These are phyloP conservation scores for Edolisoma coerulescens DNA, from an alignment of 2,113 vertebrate species.

Conservation along the genomic window DNA sequence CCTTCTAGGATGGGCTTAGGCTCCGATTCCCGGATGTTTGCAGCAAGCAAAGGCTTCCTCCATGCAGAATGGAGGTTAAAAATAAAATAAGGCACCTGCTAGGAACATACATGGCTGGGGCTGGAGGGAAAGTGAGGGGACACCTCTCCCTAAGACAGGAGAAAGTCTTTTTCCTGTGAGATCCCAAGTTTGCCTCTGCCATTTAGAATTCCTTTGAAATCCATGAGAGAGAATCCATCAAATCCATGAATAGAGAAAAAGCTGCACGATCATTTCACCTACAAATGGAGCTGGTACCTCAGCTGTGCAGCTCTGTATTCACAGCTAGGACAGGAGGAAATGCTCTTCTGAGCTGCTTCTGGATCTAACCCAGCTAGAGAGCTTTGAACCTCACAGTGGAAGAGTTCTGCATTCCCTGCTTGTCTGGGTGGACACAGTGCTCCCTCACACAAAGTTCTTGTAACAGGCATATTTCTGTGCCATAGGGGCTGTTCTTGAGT, in stretches of 20 bases:
- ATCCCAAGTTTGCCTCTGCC: background rate
- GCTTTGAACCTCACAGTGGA: background rate
- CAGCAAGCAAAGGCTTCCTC: conserved; percentile 40
- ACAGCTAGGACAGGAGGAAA: background rate
- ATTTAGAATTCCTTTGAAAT: background rate
- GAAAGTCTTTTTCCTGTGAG: background rate
- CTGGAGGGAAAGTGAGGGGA: too few relatives aligned
- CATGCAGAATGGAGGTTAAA: background rate
- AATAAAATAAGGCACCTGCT: conserved; percentile 53
- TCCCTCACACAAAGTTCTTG: background rate
- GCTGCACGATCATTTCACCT: background rate
- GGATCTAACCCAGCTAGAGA: background rate
- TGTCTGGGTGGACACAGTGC: background rate
- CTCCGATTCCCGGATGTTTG: background rate
- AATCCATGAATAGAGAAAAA: background rate
- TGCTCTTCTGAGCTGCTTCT: background rate
- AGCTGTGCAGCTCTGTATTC: background rate
- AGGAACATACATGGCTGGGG: background rate
- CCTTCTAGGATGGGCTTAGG: conserved; percentile 10
- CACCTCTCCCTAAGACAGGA: background rate
- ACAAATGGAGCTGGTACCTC: background rate
- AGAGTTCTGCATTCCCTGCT: background rate
- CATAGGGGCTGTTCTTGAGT: background rate
- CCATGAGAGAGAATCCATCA: background rate
- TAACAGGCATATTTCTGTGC: background rate